A percentile compares a stretch with the other conserved stretches of the same genome.
These are phyloP conservation scores for Scartelaos histophorus DNA, from an alignment of 2,113 vertebrate genomes.

Conservation along the genomic window DNA sequence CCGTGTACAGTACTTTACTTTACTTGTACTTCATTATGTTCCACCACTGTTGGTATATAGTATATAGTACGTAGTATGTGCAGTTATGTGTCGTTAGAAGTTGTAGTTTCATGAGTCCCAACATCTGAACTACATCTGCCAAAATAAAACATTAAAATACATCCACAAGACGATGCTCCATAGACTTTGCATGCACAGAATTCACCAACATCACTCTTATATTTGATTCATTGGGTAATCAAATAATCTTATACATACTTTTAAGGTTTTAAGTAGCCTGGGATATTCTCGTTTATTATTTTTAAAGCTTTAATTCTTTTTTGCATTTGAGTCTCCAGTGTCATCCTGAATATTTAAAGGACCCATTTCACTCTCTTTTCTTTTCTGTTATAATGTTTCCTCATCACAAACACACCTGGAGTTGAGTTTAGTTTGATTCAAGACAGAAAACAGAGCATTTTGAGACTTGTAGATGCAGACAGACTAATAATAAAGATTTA, in stretches of 20 bases:
- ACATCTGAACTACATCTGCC: background rate
- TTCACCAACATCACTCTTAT: background rate
- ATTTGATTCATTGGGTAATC: background rate
- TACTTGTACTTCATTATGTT: too few relatives aligned
- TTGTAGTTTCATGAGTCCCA: background rate
- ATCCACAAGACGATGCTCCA: background rate
- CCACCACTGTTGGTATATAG: too few relatives aligned
- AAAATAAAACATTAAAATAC: background rate
- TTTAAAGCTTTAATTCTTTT: background rate
- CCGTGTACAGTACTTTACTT: too few relatives aligned
- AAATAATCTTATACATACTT: background rate
- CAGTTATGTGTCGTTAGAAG: too few relatives aligned
- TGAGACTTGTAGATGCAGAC: too few relatives aligned
- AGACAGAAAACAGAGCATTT: too few relatives aligned
- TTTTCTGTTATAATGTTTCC: too few relatives aligned
- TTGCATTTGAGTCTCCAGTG: background rate
- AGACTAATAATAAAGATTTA: too few relatives aligned
- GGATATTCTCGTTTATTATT: background rate
- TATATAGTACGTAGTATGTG: too few relatives aligned
- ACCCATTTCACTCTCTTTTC: too few relatives aligned
- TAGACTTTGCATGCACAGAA: background rate
- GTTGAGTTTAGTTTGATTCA: too few relatives aligned
- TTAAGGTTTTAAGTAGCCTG: background rate
- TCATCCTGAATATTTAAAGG: constrained; percentile 1
- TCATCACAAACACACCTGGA: too few relatives aligned